These are phyloP conservation scores for Metopolophium dirhodum DNA, from an alignment of 1,140 invertebrate genomes.

Conservation along the genomic window DNA sequence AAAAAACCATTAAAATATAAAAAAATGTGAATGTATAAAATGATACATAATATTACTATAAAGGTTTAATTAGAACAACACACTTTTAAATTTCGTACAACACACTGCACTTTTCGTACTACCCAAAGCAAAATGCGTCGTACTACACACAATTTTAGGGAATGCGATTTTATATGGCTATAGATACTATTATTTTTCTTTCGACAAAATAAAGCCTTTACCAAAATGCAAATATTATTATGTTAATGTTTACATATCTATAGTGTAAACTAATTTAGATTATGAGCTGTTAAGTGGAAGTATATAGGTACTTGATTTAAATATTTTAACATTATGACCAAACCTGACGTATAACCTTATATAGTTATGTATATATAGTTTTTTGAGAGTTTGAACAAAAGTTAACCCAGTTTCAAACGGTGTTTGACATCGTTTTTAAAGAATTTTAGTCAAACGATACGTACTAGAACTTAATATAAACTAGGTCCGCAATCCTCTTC, in stretches of 20 bases:
- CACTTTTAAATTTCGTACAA: too few relatives aligned
- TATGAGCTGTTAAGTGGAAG: background rate
- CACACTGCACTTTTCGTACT: too few relatives aligned
- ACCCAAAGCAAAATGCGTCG: too few relatives aligned
- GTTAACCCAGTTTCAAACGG: background rate
- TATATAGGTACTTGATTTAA: background rate
- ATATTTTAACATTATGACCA: background rate
- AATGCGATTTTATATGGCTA: background rate
- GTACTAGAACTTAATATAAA: too few relatives aligned
- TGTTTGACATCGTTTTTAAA: background rate
- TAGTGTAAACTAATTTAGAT: background rate
- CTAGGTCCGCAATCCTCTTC: too few relatives aligned
- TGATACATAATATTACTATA: too few relatives aligned
- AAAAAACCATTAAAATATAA: too few relatives aligned
- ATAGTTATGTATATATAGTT: background rate
- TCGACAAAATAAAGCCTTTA: background rate
- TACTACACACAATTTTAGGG: too few relatives aligned
- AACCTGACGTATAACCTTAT: background rate
- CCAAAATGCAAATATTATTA: background rate
- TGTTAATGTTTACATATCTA: background rate
- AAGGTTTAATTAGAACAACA: too few relatives aligned
- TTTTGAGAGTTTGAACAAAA: background rate
- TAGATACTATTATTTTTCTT: background rate
- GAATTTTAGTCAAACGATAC: background rate
- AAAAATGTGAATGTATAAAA: too few relatives aligned